Percentiles rank a stretch among this genome's conserved stretches.
phyloP scores from a whole-genome alignment of 2,888 invertebrate genomes.

The Helobdella robusta region DNA sequence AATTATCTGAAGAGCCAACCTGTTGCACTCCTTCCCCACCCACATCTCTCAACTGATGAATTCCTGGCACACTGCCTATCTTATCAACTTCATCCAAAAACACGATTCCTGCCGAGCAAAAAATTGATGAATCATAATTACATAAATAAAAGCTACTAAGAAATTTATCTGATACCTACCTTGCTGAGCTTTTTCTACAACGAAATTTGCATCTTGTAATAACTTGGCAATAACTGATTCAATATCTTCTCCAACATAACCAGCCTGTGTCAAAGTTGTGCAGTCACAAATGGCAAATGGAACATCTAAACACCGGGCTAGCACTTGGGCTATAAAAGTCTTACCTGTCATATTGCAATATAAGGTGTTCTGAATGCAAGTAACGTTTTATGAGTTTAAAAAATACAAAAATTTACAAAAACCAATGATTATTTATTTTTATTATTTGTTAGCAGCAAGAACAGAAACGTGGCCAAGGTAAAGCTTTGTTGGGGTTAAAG shows the following conservation, averaged over 20 bases:
- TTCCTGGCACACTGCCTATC: constrained; percentile 91
- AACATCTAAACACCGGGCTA: constrained; percentile 92
- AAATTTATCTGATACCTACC: no score
- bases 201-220: constrained; percentile 86
- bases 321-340: constrained; percentile 89
- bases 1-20: no score
- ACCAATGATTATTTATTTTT: no score
- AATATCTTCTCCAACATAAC: constrained; percentile 99
- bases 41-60: constrained; percentile 84
- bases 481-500: no score
- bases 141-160: no score
- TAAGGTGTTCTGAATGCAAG: no score
- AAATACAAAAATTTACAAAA: constrained; percentile 18
- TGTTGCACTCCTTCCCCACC: constrained; percentile 94
- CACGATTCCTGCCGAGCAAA: constrained; percentile 79
- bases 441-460: no score
- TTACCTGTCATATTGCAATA: no score
- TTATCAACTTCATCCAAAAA: constrained; percentile 98
- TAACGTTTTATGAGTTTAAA: not conserved
- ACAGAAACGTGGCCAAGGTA: no score
- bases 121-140: no score
- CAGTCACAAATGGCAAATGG: constrained; percentile 99
- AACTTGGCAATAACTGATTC: constrained; percentile 94
- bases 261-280: constrained; percentile 51
- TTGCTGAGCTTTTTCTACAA: constrained; percentile 91